phyloP scores from a whole-genome alignment of 2,113 vertebrate genomes.

The Brachyistius frenatus region DNA sequence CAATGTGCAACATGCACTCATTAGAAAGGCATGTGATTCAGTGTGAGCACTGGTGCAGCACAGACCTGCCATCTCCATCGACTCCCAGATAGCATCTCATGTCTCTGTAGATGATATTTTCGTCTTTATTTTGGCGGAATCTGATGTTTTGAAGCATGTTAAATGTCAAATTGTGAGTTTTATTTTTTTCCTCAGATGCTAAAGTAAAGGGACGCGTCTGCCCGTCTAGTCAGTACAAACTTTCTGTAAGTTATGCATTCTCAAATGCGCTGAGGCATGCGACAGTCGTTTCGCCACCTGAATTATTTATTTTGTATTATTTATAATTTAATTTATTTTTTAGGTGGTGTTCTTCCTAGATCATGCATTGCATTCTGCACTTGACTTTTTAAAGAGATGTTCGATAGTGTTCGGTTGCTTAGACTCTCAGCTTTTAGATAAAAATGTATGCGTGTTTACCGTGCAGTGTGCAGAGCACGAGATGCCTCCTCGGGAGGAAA shows the following conservation, averaged over 20 bases:
- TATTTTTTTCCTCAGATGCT: slow-evolving; percentile 19
- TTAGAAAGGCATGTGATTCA: slow-evolving; percentile 36
- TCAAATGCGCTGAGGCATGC: slow-evolving; percentile 45
- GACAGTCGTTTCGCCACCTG: slow-evolving; percentile 15
- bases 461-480: slow-evolving; percentile 19
- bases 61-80: slow-evolving; percentile 24
- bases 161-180: slow-evolving; percentile 36
- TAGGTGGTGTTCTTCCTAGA: slow-evolving; percentile 47
- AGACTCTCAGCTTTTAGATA: slow-evolving; percentile 25
- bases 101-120: slow-evolving; percentile 16
- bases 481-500: slow-evolving; percentile 34
- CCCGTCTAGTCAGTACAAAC: slow-evolving; percentile 40
- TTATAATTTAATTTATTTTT: slow-evolving; percentile 67
- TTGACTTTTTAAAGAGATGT: slow-evolving; percentile 57
- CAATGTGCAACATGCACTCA: slow-evolving; percentile 39
- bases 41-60: slow-evolving; percentile 26
- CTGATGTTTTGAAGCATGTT: slow-evolving; percentile 58
- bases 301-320: slow-evolving; percentile 75
- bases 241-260: slow-evolving; percentile 42
- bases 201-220: slow-evolving; percentile 19
- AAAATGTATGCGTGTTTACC: slow-evolving; percentile 57
- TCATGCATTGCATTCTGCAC: slow-evolving; percentile 38
- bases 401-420: slow-evolving; percentile 46
- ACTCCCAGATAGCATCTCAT: slow-evolving; percentile 7
- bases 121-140: slow-evolving; percentile 8